Conservation (phyloP, 2,888 invertebrate genomes). For the Lymantria dispar region DNA sequence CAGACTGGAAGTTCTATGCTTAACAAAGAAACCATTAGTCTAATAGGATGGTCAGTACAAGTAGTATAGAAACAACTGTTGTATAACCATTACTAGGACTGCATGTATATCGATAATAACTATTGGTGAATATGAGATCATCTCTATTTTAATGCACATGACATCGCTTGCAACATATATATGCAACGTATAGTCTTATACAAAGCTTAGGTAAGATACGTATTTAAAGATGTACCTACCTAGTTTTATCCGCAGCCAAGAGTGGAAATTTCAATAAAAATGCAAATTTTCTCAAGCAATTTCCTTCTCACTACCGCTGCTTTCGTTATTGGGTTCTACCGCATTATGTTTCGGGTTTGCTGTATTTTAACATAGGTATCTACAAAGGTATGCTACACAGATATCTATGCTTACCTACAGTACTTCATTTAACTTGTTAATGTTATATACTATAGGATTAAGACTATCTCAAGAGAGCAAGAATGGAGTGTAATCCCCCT, state of each 20-base stretch:
- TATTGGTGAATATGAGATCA: too few species aligned
- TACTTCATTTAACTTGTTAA: conserved; percentile 57
- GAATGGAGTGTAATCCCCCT: conserved; percentile 49
- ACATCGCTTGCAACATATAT: too few species aligned
- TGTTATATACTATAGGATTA: conserved; percentile 56
- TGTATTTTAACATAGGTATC: conserved; percentile 49
- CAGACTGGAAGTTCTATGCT: too few species aligned
- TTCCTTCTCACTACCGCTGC: conserved; percentile 65
- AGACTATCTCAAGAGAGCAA: conserved; percentile 53
- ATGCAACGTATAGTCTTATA: conserved; percentile 35
- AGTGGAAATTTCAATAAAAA: conserved; percentile 81
- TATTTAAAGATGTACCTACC: conserved; percentile 68
- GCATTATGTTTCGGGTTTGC: conserved; percentile 60
- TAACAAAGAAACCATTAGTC: too few species aligned
- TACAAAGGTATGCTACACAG: conserved; percentile 41
- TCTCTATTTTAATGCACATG: too few species aligned
- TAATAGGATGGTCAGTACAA: too few species aligned
- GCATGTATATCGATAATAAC: too few species aligned
- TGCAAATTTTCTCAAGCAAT: conserved; percentile 75
- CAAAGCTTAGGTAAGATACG: conserved; percentile 68
- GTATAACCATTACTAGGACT: too few species aligned
- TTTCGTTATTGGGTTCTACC: conserved; percentile 68
- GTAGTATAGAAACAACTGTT: too few species aligned
- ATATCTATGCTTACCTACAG: conserved; percentile 30
- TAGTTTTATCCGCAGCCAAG: conserved; percentile 72